A percentile compares a stretch with the other conserved stretches of the same genome.
Conservation (phyloP, 2,113 vertebrate species). For the Cyrtonyx montezumae region DNA sequence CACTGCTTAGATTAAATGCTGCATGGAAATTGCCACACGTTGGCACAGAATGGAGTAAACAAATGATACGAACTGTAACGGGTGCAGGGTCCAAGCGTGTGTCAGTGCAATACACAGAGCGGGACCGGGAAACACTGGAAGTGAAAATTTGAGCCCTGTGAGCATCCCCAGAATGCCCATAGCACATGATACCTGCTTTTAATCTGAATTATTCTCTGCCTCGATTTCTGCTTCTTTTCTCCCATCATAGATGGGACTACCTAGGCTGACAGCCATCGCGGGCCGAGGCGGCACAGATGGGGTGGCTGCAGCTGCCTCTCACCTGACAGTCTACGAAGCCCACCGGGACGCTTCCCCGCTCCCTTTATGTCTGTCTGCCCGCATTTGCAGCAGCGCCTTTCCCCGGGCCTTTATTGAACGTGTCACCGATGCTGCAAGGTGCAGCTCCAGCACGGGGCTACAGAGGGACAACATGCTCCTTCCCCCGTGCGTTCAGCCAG, state of each 20-base stretch:
- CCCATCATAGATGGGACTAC: conserved; percentile 63
- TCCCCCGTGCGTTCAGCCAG: too few relatives aligned
- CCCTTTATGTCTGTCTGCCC: conserved; percentile 75
- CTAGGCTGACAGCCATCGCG: conserved; percentile 60
- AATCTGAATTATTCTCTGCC: conserved; percentile 67
- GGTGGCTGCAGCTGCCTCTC: conserved; percentile 75
- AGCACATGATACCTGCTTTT: conserved; percentile 66
- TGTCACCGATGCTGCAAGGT: conserved; percentile 13
- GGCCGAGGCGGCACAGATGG: conserved; percentile 79
- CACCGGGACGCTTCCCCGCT: conserved; percentile 68
- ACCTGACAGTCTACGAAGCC: conserved; percentile 77
- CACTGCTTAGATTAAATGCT: conserved; percentile 33
- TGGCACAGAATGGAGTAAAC: conserved; percentile 53
- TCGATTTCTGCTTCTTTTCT: conserved; percentile 74
- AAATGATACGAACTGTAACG: conserved; percentile 9
- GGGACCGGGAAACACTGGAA: conserved; percentile 49
- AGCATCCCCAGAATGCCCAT: conserved; percentile 62
- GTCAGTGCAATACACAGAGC: conserved; percentile 49
- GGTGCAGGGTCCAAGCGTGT: conserved; percentile 45
- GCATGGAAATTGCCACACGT: neutral
- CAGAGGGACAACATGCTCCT: neutral
- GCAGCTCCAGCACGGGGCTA: neutral
- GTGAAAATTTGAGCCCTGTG: conserved; percentile 67
- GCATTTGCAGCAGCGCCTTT: conserved; percentile 74
- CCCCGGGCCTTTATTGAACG: conserved; percentile 64